These are phyloP conservation scores for Onychostruthus taczanowskii DNA, from an alignment of 2,113 vertebrate genomes.

Conservation along the genomic window DNA sequence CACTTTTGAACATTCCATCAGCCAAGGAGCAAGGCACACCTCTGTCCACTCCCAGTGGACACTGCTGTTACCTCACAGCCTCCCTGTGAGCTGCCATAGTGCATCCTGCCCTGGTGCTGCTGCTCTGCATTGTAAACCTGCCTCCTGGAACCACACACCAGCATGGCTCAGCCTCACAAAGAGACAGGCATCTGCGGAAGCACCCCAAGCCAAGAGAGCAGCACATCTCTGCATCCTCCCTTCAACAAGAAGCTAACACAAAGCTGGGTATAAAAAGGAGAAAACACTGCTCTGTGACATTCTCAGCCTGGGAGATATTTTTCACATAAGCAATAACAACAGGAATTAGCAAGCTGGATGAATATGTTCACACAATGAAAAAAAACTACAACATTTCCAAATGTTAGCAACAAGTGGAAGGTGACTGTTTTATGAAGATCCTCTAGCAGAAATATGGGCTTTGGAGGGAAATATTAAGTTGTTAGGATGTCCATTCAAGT, in stretches of 20 bases:
- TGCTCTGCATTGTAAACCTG: background rate
- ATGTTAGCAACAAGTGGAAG: background rate
- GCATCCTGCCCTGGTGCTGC: background rate
- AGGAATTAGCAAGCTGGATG: background rate
- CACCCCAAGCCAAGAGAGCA: background rate
- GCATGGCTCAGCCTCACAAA: background rate
- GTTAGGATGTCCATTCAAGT: background rate
- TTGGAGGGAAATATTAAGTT: background rate
- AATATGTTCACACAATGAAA: background rate
- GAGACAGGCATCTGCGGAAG: background rate
- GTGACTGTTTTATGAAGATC: background rate
- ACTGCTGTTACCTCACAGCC: rapidly evolving
- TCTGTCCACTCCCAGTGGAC: background rate
- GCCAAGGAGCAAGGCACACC: background rate
- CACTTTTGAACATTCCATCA: background rate
- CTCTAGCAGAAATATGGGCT: background rate
- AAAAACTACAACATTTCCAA: background rate
- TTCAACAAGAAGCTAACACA: background rate
- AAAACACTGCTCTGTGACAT: background rate
- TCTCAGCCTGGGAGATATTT: background rate
- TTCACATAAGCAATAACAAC: background rate
- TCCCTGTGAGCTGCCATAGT: background rate
- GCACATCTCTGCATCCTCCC: background rate
- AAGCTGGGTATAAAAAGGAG: background rate
- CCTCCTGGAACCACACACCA: background rate